Percentiles rank a stretch among this genome's conserved stretches.
These are phyloP conservation scores for Zosterops borbonicus DNA, from an alignment of 2,113 vertebrate species.

Conservation along the genomic window DNA sequence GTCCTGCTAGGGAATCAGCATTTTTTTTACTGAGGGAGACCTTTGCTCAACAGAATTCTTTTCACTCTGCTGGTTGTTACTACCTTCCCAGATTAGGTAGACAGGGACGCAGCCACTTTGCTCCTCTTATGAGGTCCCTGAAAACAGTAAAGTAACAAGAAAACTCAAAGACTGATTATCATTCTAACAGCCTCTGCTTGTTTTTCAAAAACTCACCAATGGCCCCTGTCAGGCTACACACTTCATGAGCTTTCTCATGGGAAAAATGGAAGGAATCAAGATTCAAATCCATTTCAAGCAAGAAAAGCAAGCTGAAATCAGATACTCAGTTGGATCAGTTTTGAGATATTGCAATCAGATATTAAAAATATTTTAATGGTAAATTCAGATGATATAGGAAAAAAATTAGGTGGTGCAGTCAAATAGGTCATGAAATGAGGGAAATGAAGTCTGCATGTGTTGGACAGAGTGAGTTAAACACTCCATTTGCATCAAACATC, in stretches of 20 bases:
- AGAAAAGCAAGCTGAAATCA: neutral
- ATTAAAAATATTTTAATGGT: neutral
- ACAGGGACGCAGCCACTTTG: neutral
- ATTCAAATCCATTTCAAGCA: constrained; percentile 13
- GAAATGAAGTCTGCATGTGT: neutral
- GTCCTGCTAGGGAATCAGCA: neutral
- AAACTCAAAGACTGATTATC: neutral
- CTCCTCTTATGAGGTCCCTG: neutral
- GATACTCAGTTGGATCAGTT: neutral
- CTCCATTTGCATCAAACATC: neutral
- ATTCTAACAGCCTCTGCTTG: neutral
- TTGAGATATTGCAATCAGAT: neutral
- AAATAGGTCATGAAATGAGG: neutral
- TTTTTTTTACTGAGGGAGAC: neutral
- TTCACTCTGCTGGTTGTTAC: neutral
- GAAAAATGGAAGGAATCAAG: neutral
- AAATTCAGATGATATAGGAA: neutral
- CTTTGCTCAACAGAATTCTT: neutral
- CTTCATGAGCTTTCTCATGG: neutral
- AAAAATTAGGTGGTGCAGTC: neutral
- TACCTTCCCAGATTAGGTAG: neutral
- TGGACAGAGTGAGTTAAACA: neutral
- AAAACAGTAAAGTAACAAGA: neutral
- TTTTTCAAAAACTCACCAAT: neutral
- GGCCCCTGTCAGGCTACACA: neutral